A percentile compares a stretch with the other conserved stretches of the same genome.
phyloP scores from a whole-genome alignment of 2,113 vertebrate species.

The Typhlomys cinereus region DNA sequence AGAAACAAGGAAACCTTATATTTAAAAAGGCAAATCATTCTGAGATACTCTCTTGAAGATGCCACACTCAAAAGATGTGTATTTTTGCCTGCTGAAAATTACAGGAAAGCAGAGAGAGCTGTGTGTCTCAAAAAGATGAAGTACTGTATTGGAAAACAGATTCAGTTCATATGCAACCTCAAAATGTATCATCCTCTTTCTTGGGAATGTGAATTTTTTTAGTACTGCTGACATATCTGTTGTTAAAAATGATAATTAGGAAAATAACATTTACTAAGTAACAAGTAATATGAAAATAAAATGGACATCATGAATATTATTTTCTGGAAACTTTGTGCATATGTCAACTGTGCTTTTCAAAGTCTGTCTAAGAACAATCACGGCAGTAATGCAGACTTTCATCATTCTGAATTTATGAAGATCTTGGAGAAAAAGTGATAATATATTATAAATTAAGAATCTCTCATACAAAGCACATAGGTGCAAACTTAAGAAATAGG shows the following conservation, averaged over 20 bases:
- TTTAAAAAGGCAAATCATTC: not conserved
- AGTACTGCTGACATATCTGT: not conserved
- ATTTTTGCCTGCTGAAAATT: not conserved
- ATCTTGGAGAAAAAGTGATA: not conserved
- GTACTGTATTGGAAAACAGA: not conserved
- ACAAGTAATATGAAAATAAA: not conserved
- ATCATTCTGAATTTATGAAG: too few species aligned
- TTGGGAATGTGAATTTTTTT: not conserved
- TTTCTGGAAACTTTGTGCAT: not conserved
- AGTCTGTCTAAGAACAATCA: not conserved
- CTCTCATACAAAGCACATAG: not conserved
- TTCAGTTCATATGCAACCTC: not conserved
- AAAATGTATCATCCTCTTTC: not conserved
- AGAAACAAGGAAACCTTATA: not conserved
- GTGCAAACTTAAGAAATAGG: slow-evolving; percentile 1
- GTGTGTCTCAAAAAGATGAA: not conserved
- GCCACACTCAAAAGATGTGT: not conserved
- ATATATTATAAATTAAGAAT: not conserved
- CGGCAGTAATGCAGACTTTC: not conserved
- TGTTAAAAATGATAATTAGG: not conserved
- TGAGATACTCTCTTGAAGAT: not conserved
- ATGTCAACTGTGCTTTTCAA: not conserved
- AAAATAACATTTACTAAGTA: not conserved
- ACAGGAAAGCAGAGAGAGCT: not conserved
- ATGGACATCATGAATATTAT: not conserved